Evolutionary conservation across 2,888 invertebrate genomes (phyloP).

Genomic region (Thecophora atra): DNA sequence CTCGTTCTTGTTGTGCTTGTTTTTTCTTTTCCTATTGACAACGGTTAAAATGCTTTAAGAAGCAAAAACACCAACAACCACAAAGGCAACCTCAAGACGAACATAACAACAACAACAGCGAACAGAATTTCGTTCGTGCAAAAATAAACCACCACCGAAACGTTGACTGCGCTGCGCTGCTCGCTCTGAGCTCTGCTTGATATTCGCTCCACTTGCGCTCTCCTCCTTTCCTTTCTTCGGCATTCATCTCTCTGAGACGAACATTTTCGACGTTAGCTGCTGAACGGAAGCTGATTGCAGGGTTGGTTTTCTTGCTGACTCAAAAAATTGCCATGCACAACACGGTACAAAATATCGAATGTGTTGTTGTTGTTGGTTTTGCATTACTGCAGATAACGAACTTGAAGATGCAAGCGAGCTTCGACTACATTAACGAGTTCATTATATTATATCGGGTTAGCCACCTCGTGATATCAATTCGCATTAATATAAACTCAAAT

Average conservation of each 20-base stretch:
- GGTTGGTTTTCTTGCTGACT: neutral
- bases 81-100: conserved; percentile 10
- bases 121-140: neutral
- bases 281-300: neutral
- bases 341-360: too few species aligned
- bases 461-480: neutral
- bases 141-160: neutral
- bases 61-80: conserved; percentile 20
- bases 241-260: too few species aligned
- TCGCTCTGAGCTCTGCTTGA: neutral
- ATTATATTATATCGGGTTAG: conserved; percentile 2
- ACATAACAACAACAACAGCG: neutral
- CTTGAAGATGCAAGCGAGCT: neutral
- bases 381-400: neutral
- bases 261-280: too few species aligned
- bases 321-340: conserved; percentile 2
- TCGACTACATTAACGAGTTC: neutral
- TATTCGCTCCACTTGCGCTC: neutral
- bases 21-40: conserved; percentile 25
- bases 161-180: too few species aligned
- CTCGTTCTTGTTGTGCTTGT: too few species aligned
- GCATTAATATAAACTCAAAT: too few species aligned
- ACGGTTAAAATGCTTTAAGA: conserved; percentile 12
- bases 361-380: too few species aligned
- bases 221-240: too few species aligned